Evolutionary conservation across 2,797 vertebrate species (phyloP).

Genomic region (Halcyon chelicuti): DNA sequence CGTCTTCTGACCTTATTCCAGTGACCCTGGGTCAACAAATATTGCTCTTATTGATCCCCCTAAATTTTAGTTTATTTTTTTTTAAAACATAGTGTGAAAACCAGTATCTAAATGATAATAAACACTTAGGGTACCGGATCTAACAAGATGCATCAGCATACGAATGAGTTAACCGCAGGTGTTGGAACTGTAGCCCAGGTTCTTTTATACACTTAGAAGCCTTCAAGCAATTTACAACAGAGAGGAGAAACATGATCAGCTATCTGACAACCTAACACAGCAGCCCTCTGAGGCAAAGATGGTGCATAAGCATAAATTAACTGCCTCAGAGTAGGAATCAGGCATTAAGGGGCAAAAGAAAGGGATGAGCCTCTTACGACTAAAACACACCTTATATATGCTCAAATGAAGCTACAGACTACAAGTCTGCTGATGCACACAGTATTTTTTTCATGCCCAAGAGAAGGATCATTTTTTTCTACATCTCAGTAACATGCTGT

Average conservation of each 20-base stretch:
- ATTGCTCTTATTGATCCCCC: not conserved
- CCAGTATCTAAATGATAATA: not conserved
- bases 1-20: not conserved
- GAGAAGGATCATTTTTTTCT: not conserved
- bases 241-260: not conserved
- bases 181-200: not conserved
- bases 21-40: not conserved
- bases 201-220: not conserved
- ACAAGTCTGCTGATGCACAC: not conserved
- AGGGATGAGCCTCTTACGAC: not conserved
- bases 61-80: not conserved
- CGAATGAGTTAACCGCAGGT: not conserved
- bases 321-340: not conserved
- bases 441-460: not conserved
- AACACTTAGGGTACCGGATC: not conserved
- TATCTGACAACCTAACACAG: not conserved
- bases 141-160: not conserved
- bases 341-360: not conserved
- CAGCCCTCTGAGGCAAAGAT: not conserved
- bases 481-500: not conserved
- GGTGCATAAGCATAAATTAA: not conserved
- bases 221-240: not conserved
- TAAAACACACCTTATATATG: not conserved
- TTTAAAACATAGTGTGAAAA: not conserved
- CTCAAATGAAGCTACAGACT: not conserved